phyloP scores from a whole-genome alignment of 37 sponge, comb jelly and placozoan species.

The Haliclona indistincta region DNA sequence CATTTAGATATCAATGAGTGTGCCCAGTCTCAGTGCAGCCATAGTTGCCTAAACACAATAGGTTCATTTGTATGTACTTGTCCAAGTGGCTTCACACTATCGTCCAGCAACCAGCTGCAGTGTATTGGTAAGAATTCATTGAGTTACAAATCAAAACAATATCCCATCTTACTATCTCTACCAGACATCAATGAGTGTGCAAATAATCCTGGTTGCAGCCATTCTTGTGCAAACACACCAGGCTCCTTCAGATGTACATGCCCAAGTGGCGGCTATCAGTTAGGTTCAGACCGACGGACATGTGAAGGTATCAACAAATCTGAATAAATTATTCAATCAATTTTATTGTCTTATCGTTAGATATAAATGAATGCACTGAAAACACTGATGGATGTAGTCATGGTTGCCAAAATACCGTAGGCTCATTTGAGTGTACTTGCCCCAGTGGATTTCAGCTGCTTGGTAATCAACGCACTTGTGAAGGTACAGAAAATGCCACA shows the following conservation, averaged over 20 bases:
- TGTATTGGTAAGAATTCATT: no score
- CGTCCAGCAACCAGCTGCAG: no score
- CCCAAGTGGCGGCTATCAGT: not conserved
- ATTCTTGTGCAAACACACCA: constrained; percentile 41
- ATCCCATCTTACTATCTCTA: no score
- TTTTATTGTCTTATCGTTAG: not conserved
- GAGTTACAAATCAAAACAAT: no score
- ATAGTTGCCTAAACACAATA: no score
- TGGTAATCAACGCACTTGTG: no score
- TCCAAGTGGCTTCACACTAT: no score
- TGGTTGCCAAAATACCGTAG: constrained; percentile 14
- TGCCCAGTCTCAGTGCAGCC: no score
- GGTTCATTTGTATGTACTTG: no score
- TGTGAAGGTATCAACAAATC: not conserved
- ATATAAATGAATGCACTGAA: constrained; percentile 24
- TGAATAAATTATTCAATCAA: no score
- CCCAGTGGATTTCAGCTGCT: constrained; percentile 4
- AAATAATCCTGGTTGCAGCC: constrained; percentile 1
- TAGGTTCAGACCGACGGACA: not conserved
- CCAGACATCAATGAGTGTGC: constrained; percentile 42
- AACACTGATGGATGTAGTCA: constrained; percentile 27
- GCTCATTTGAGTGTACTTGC: constrained; percentile 24
- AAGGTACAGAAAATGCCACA: not conserved
- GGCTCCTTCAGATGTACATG: constrained; percentile 48
- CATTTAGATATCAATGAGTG: constrained; percentile 17